A percentile compares a stretch with the other conserved stretches of the same genome.
Evolutionary conservation across 2,888 invertebrate species (phyloP).

Genomic region (Hemithea aestivaria): DNA sequence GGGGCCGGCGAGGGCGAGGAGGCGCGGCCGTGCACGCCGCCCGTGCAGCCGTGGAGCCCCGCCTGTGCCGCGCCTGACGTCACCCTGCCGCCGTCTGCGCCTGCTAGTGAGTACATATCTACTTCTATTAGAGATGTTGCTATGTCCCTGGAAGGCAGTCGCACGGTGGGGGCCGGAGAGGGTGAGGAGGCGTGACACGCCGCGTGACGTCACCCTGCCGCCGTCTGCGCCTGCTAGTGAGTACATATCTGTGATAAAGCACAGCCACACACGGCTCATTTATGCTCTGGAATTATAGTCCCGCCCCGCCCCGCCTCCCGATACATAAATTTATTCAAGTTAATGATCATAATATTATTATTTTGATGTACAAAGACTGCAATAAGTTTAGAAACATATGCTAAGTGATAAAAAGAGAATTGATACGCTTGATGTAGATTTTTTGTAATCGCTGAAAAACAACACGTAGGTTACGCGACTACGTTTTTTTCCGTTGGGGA

Average conservation of each 20-base stretch:
- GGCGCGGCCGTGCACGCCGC: constrained; percentile 46
- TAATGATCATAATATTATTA: too few species aligned
- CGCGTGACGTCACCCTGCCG: constrained; percentile 14
- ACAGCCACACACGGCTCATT: too few species aligned
- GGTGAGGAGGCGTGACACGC: constrained; percentile 33
- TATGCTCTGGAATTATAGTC: too few species aligned
- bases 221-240: constrained; percentile 11
- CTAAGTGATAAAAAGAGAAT: too few species aligned
- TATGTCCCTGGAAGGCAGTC: constrained; percentile 55
- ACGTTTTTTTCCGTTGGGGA: too few species aligned
- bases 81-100: constrained; percentile 14
- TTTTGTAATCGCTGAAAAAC: too few species aligned
- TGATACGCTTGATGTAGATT: too few species aligned
- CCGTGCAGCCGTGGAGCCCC: constrained; percentile 63
- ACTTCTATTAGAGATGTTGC: constrained; percentile 63
- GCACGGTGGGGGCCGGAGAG: constrained; percentile 20
- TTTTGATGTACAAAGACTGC: too few species aligned
- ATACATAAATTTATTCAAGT: too few species aligned
- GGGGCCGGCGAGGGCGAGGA: constrained; percentile 27
- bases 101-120: background rate
- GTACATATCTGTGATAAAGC: background rate
- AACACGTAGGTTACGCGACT: too few species aligned
- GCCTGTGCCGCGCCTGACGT: constrained; percentile 27
- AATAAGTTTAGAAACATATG: too few species aligned
- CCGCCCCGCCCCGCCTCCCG: too few species aligned